phyloP scores from a whole-genome alignment of 2,888 invertebrate genomes.

The Stratiomys singularior region DNA sequence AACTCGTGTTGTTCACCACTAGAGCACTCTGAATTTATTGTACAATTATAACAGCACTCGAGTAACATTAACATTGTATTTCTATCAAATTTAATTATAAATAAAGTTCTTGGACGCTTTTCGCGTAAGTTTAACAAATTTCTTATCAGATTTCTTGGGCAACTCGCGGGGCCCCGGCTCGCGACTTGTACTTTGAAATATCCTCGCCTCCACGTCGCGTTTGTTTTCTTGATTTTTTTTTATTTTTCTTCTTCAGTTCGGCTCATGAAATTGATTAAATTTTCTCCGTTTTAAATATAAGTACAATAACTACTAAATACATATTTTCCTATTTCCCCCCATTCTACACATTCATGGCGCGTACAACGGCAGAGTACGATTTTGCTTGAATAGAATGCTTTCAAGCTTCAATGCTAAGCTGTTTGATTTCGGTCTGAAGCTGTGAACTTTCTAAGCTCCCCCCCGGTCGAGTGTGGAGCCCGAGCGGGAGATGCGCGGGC shows the following conservation, averaged over 20 bases:
- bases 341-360: constrained; percentile 8
- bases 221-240: constrained; percentile 8
- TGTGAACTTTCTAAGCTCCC: constrained; percentile 26
- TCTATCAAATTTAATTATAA: constrained; percentile 14
- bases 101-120: background rate
- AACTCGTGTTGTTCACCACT: constrained; percentile 2
- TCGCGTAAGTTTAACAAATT: background rate
- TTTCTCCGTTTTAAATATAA: constrained; percentile 32
- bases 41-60: constrained; percentile 4
- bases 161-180: too few species aligned
- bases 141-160: constrained; percentile 3
- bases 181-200: background rate
- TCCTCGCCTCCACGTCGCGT: background rate
- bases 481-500: background rate
- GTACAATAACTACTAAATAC: constrained; percentile 28
- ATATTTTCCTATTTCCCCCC: constrained; percentile 3
- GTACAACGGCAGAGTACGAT: constrained; percentile 1
- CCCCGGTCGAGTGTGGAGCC: background rate
- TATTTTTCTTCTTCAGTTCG: too few species aligned
- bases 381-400: constrained; percentile 15
- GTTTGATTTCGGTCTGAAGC: constrained; percentile 9
- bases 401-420: constrained; percentile 30
- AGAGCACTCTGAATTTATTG: constrained; percentile 15
- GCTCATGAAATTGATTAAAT: constrained; percentile 33
- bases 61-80: background rate